Percentiles rank a stretch among this genome's conserved stretches.
Conservation (phyloP, 2,113 vertebrate genomes). For the Copsychus sechellarum region DNA sequence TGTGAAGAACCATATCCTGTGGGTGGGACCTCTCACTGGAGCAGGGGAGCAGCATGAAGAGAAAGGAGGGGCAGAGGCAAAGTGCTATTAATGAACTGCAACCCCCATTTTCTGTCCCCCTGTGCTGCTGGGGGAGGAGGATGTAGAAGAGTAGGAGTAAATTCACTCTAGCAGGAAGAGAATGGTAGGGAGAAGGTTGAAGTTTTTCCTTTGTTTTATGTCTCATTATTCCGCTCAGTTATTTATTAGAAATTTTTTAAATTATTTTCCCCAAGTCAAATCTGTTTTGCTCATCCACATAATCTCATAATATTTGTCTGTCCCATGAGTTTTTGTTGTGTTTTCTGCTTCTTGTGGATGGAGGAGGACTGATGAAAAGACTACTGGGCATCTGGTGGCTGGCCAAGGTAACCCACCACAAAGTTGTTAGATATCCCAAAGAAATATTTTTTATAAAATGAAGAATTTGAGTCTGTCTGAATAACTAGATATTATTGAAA, state of each 20-base stretch:
- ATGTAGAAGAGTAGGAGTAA: not conserved
- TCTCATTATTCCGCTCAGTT: not conserved
- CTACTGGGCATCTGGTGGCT: not conserved
- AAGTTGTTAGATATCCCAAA: not conserved
- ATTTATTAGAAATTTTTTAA: not conserved
- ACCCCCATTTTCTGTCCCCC: not conserved
- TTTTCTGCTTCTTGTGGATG: not conserved
- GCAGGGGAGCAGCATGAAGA: not conserved
- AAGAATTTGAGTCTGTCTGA: not conserved
- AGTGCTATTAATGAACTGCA: not conserved
- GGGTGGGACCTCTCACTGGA: fast-evolving
- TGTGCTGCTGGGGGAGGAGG: not conserved
- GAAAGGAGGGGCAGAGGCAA: not conserved
- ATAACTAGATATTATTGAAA: not conserved
- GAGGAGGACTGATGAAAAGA: not conserved
- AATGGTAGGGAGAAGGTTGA: not conserved
- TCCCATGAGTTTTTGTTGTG: not conserved
- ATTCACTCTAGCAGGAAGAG: not conserved
- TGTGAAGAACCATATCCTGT: not conserved
- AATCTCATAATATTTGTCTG: not conserved
- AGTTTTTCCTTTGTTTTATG: not conserved
- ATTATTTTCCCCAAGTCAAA: not conserved
- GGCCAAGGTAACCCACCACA: not conserved
- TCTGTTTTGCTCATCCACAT: not conserved
- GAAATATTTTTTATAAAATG: not conserved